Evolutionary conservation across 1,140 invertebrate genomes (phyloP).

Genomic region (Brachionus plicatilis): DNA sequence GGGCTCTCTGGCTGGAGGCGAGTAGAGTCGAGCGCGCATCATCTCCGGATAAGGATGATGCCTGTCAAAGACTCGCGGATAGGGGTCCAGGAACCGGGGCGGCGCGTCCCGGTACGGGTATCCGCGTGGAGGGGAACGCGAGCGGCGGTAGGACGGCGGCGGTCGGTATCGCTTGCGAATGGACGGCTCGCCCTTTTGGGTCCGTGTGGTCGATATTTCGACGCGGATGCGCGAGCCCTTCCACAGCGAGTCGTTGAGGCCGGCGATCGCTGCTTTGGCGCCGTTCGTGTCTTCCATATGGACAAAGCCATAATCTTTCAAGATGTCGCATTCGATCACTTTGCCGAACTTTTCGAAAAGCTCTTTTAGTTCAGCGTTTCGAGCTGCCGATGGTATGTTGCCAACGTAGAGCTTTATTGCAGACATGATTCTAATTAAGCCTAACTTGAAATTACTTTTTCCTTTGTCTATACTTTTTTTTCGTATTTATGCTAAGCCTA

Average conservation of each 20-base stretch:
- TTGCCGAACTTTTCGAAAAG: constrained; percentile 89
- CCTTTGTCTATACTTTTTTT: neutral
- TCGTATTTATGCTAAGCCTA: neutral
- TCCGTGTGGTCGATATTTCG: constrained; percentile 64
- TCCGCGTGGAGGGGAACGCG: neutral
- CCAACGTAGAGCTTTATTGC: constrained; percentile 80
- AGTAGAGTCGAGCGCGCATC: neutral
- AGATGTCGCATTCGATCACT: constrained; percentile 89
- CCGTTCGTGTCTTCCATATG: constrained; percentile 88
- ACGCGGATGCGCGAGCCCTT: constrained; percentile 83
- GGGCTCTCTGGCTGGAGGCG: neutral
- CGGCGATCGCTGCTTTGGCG: constrained; percentile 82
- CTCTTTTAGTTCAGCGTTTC: constrained; percentile 74
- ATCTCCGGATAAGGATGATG: neutral
- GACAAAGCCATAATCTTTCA: constrained; percentile 95
- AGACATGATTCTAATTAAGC: neutral
- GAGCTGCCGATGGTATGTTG: constrained; percentile 81
- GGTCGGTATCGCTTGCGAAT: neutral
- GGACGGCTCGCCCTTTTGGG: neutral
- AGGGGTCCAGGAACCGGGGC: neutral
- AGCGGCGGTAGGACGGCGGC: neutral
- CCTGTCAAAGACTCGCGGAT: neutral
- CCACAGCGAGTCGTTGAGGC: constrained; percentile 77
- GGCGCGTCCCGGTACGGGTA: neutral
- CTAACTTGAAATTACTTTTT: neutral